Base-by-base conservation (phyloP, 1,140 invertebrate genomes). In the Platorchestia sp. region DNA sequence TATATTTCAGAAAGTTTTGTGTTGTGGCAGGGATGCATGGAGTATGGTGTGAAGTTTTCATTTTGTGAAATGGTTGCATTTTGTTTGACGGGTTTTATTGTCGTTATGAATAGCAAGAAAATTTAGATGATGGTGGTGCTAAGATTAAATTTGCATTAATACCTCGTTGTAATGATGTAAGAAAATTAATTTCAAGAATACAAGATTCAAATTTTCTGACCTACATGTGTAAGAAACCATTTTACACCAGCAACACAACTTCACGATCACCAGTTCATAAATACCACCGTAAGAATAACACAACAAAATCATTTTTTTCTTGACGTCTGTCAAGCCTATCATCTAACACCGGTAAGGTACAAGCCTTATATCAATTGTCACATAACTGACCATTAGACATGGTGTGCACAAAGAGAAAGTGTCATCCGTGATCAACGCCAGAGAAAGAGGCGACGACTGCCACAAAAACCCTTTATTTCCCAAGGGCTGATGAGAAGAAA, bases 351-450 rank as follows among this genome's bases (percentile, higher is more conserved):
- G 45, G 40, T 14, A 0, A 44, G 1, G 7, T 45, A 44, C 43
- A 36, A 47, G 6, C 45, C 91, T 93, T 45, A 47, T 47, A 44
- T 93, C 43, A 47, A 45, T 45, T 93, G 91, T 93, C 22, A 40
- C 40, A 93, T 93, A 47, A 93, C 7, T 93, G 91, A 93, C 45
- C 45, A 93, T 93, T 93, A 93, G 91, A 40, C 44, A 45, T 45
- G 16, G 19, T 93, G 44, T 19, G 19, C 14, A 42, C 87, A 89
- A 89, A 14, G 87, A 42, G 41, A 89, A 27, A 41, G 87, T 89
- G 41, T 14, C 87, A 89, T 89, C 87, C 87, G 43, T 44, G 87
- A 75, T 75, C 10, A 3, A 3, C 59, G 36, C 36, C 14, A 75
- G 36, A 75, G 27, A 36, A 75, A 75, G 14, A 75, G 59, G 36